A percentile compares a stretch with the other conserved stretches of the same genome.
Evolutionary conservation across 2,797 vertebrate genomes (phyloP).

Genomic region (Danio choprae): DNA sequence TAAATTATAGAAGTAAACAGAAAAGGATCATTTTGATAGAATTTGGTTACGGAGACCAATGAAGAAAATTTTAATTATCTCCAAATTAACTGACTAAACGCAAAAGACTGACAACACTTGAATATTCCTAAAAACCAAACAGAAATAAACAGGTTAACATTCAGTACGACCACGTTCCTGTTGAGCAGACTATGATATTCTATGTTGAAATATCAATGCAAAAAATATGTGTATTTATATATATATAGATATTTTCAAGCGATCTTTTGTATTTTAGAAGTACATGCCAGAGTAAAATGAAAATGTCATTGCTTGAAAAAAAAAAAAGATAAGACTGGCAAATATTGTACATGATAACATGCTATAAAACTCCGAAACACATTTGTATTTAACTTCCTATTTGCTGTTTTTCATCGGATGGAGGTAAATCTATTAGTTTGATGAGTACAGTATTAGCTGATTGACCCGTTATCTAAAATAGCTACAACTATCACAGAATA

Average conservation of each 20-base stretch:
- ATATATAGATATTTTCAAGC: neutral
- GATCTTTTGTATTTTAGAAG: neutral
- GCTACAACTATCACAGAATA: slow-evolving; percentile 50
- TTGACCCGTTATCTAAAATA: slow-evolving; percentile 53
- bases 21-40: neutral
- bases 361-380: slow-evolving; percentile 23
- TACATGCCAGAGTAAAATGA: slow-evolving; percentile 24
- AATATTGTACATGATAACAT: slow-evolving; percentile 40
- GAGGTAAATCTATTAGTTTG: slow-evolving; percentile 39
- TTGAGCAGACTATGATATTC: neutral
- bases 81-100: neutral
- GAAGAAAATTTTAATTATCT: neutral
- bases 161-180: slow-evolving; percentile 4
- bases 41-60: neutral
- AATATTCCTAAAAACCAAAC: neutral
- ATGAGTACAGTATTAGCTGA: slow-evolving; percentile 48
- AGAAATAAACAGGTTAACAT: slow-evolving; percentile 1
- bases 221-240: neutral
- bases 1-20: neutral
- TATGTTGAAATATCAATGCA: slow-evolving; percentile 17
- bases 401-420: slow-evolving; percentile 36
- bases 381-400: slow-evolving; percentile 20
- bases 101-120: neutral
- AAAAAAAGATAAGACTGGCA: slow-evolving; percentile 33
- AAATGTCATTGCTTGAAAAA: slow-evolving; percentile 19